phyloP scores from a whole-genome alignment of 1,140 invertebrate genomes.

The Zaprionus vittiger region DNA sequence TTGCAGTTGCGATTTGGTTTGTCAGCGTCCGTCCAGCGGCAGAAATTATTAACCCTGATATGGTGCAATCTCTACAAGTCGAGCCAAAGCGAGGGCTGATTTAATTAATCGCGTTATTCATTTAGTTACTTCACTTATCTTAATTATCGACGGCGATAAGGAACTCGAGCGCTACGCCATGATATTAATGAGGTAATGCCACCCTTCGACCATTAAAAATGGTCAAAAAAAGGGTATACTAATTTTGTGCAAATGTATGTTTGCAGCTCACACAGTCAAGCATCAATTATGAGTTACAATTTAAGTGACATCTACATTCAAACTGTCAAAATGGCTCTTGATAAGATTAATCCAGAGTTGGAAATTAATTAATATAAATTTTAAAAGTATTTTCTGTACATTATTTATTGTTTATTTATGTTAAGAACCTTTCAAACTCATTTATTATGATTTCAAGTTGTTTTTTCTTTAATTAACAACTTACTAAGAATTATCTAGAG shows the following conservation, averaged over 20 bases:
- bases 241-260: too few species aligned
- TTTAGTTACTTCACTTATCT: constrained; percentile 2
- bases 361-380: not conserved
- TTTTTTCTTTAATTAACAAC: not conserved
- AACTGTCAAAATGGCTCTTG: too few species aligned
- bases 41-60: constrained; percentile 35
- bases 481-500: not conserved
- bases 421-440: too few species aligned
- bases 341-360: not conserved
- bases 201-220: too few species aligned
- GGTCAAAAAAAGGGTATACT: too few species aligned
- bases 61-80: constrained; percentile 29
- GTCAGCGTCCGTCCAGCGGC: constrained; percentile 36
- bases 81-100: not conserved
- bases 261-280: not conserved
- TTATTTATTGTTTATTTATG: not conserved
- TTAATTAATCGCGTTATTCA: constrained; percentile 17
- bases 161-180: not conserved
- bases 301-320: too few species aligned
- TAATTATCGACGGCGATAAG: not conserved
- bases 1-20: constrained; percentile 35
- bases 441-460: not conserved
- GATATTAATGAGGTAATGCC: not conserved
- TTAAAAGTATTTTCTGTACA: not conserved
- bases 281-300: not conserved